Conservation (phyloP, 2,888 invertebrate genomes). For the Plebejus melissa region DNA sequence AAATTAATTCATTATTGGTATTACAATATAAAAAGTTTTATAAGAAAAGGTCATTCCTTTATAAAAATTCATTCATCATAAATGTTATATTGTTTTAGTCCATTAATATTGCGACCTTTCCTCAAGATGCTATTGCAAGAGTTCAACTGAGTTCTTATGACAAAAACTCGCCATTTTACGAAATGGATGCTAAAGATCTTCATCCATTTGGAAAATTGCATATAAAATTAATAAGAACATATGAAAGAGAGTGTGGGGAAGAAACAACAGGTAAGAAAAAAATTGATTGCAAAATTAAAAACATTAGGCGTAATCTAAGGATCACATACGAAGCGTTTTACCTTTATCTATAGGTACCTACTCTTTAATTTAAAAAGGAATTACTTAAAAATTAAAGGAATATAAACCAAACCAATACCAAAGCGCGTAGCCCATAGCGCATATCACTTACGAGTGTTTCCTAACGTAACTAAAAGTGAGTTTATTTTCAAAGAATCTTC, state of each 20-base stretch:
- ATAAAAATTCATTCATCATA: background rate
- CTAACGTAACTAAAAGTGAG: background rate
- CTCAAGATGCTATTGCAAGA: slow-evolving; percentile 58
- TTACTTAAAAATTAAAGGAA: too few relatives aligned
- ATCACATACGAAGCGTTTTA: too few relatives aligned
- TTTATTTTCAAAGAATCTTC: slow-evolving; percentile 36
- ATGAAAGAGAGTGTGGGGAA: slow-evolving; percentile 52
- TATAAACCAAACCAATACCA: too few relatives aligned
- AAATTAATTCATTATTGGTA: too few relatives aligned
- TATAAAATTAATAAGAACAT: slow-evolving; percentile 58
- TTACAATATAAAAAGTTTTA: too few relatives aligned
- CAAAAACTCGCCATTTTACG: slow-evolving; percentile 65
- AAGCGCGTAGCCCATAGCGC: background rate
- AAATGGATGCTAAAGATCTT: slow-evolving; percentile 60
- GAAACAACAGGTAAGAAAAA: slow-evolving; percentile 45
- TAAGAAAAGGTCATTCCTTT: background rate
- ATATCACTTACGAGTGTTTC: too few relatives aligned
- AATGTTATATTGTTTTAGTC: slow-evolving; percentile 46
- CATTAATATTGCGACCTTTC: slow-evolving; percentile 59
- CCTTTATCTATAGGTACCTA: too few relatives aligned
- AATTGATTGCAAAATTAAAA: background rate
- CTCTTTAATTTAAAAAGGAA: too few relatives aligned
- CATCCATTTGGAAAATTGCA: slow-evolving; percentile 64
- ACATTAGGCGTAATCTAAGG: too few relatives aligned
- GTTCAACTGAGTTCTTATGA: slow-evolving; percentile 66